These are phyloP conservation scores for Schizothorax lantsangensis DNA, from an alignment of 2,797 vertebrate genomes.

Conservation along the genomic window DNA sequence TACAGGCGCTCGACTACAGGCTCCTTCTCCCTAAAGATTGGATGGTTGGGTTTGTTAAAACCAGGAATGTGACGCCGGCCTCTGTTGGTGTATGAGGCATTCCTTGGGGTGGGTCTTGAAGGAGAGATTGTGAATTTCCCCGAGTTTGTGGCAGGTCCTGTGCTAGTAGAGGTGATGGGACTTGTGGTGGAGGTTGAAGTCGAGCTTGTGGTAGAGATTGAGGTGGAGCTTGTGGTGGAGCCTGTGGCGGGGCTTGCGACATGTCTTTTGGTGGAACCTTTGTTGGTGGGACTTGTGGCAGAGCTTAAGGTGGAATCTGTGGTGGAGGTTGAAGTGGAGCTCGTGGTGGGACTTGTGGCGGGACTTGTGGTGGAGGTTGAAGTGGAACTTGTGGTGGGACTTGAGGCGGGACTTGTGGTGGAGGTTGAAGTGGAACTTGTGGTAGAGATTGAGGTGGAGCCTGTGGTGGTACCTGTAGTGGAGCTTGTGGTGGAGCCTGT, in stretches of 20 bases:
- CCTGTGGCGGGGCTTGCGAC: too few relatives aligned
- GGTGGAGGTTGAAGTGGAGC: too few relatives aligned
- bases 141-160: background rate
- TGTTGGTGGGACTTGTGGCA: too few relatives aligned
- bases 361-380: too few relatives aligned
- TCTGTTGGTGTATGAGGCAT: background rate
- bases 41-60: background rate
- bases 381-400: too few relatives aligned
- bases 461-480: accelerated
- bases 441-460: accelerated
- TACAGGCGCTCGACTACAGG: constrained; percentile 24
- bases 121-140: background rate
- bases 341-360: too few relatives aligned
- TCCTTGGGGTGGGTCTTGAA: background rate
- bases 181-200: too few relatives aligned
- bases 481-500: accelerated
- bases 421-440: background rate
- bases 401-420: too few relatives aligned
- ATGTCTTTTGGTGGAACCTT: too few relatives aligned
- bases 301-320: too few relatives aligned
- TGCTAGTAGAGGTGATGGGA: background rate
- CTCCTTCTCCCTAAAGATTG: background rate
- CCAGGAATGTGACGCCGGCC: background rate
- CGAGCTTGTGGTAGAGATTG: too few relatives aligned
- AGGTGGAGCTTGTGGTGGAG: too few relatives aligned